phyloP scores from a whole-genome alignment of 2,113 vertebrate genomes.

The Thinocorus orbignyianus region DNA sequence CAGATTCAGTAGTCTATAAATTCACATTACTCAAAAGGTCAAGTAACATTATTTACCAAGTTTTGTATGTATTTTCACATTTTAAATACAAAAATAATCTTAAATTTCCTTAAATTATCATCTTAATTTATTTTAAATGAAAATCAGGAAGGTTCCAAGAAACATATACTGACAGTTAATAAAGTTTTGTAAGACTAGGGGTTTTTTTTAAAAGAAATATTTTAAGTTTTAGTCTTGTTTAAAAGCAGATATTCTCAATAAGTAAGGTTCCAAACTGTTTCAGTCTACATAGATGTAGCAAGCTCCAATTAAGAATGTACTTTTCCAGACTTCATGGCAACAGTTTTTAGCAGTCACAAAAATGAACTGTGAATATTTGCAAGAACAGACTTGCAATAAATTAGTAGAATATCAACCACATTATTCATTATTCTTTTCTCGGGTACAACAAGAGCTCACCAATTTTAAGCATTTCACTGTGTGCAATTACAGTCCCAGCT shows the following conservation, averaged over 20 bases:
- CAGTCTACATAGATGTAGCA: background rate
- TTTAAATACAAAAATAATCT: background rate
- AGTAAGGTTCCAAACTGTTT: background rate
- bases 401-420: background rate
- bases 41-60: background rate
- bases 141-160: background rate
- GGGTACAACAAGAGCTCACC: background rate
- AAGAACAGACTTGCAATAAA: background rate
- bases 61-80: background rate
- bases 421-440: background rate
- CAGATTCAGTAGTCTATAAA: background rate
- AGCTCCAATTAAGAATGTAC: background rate
- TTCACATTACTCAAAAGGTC: background rate
- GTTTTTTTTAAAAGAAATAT: background rate
- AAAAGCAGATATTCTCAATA: constrained; percentile 55
- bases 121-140: background rate
- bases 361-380: background rate
- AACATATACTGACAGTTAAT: background rate
- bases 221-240: constrained; percentile 23
- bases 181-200: background rate
- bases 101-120: background rate
- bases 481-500: background rate
- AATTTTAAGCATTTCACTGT: background rate
- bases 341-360: background rate
- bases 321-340: background rate